Evolutionary conservation across 2,888 invertebrate species (phyloP).

Genomic region (Carabus problematicus): DNA sequence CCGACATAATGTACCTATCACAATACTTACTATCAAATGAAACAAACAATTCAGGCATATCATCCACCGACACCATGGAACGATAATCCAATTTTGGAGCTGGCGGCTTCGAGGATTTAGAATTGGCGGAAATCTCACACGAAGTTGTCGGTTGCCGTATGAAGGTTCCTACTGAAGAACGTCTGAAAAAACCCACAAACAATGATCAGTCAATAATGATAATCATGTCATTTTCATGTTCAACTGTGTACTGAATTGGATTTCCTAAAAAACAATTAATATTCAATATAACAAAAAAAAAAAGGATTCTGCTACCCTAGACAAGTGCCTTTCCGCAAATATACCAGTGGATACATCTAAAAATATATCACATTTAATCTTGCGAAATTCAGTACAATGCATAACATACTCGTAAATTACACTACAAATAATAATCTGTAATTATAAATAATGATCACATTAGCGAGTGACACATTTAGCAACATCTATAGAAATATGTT

Average conservation of each 20-base stretch:
- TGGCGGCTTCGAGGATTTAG: conserved; percentile 64
- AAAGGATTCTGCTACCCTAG: not conserved
- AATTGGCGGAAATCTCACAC: conserved; percentile 69
- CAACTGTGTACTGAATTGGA: not conserved
- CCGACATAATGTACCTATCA: not conserved
- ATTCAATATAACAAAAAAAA: not conserved
- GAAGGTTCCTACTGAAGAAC: conserved; percentile 86
- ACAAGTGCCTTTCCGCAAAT: not conserved
- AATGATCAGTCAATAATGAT: conserved; percentile 42
- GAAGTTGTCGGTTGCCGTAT: conserved; percentile 72
- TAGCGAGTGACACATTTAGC: no score
- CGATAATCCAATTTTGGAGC: conserved; percentile 86
- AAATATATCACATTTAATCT: no score
- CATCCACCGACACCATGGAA: conserved; percentile 93
- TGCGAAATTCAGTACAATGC: no score
- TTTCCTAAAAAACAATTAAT: no score
- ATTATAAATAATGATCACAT: no score
- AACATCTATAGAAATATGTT: no score
- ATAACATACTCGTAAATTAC: no score
- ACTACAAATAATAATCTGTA: no score
- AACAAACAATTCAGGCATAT: conserved; percentile 94
- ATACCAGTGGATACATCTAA: no score
- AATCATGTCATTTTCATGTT: conserved; percentile 12
- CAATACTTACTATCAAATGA: conserved; percentile 88
- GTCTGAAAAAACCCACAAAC: conserved; percentile 62